phyloP scores from a whole-genome alignment of 2,113 vertebrate genomes.

The Hemiprocne comata region DNA sequence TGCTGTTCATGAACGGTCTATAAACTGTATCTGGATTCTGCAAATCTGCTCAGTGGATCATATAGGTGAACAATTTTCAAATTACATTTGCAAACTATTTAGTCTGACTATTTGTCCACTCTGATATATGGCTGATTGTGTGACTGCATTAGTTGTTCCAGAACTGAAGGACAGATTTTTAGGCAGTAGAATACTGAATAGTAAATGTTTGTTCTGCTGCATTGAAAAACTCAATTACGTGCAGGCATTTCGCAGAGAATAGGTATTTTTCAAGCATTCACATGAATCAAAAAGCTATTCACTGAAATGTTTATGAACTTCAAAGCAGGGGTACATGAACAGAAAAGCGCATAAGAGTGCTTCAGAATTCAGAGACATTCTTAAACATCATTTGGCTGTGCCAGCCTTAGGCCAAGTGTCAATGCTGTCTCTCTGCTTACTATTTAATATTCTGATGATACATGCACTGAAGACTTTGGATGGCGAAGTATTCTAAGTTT shows the following conservation, averaged over 20 bases:
- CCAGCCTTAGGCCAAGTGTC: conserved; percentile 54
- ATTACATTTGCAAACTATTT: neutral
- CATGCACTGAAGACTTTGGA: neutral
- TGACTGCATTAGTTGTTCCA: neutral
- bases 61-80: conserved; percentile 10
- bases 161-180: neutral
- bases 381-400: conserved; percentile 18
- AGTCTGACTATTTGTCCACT: neutral
- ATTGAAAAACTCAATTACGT: conserved; percentile 56
- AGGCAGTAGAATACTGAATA: conserved; percentile 29
- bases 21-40: neutral
- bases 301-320: conserved; percentile 59
- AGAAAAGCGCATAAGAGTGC: conserved; percentile 39
- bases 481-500: neutral
- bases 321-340: conserved; percentile 33
- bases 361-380: conserved; percentile 52
- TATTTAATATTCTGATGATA: conserved; percentile 48
- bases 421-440: conserved; percentile 9
- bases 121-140: neutral
- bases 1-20: neutral
- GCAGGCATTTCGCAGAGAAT: conserved; percentile 47
- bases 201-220: conserved; percentile 55
- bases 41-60: neutral
- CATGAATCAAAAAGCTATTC: conserved; percentile 66
- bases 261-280: conserved; percentile 60